phyloP scores from a whole-genome alignment of 2,888 invertebrate species.

The Cotesia congregata region DNA sequence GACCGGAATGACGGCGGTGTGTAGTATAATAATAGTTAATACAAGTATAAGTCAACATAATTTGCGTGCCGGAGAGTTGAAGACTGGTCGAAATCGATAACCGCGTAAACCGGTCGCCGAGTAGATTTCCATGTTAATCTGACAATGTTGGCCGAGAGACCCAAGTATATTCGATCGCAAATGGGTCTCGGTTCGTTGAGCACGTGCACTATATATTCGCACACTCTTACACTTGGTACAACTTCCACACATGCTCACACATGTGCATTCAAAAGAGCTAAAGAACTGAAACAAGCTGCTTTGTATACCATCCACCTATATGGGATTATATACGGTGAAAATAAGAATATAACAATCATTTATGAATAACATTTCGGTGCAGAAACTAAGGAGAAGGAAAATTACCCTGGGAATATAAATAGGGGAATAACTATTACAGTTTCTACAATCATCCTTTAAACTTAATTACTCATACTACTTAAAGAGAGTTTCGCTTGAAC shows the following conservation, averaged over 20 bases:
- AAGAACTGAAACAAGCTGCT: constrained; percentile 14
- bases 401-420: background rate
- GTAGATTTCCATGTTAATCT: constrained; percentile 59
- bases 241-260: constrained; percentile 5
- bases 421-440: constrained; percentile 34
- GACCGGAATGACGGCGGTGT: constrained; percentile 1
- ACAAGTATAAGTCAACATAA: constrained; percentile 23
- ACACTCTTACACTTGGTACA: background rate
- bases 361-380: background rate
- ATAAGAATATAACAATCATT: background rate
- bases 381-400: background rate
- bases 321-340: background rate
- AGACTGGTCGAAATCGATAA: constrained; percentile 48
- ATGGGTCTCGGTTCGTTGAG: constrained; percentile 45
- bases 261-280: background rate
- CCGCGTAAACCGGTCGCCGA: constrained; percentile 49
- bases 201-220: constrained; percentile 18
- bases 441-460: constrained; percentile 55
- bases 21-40: background rate
- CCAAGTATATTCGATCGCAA: constrained; percentile 51
- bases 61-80: constrained; percentile 38
- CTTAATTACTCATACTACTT: constrained; percentile 56
- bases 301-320: too few species aligned
- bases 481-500: background rate
- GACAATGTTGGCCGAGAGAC: constrained; percentile 52